A percentile compares a stretch with the other conserved stretches of the same genome.
These are phyloP conservation scores for Caenorhabditis uteleia DNA, from an alignment of 2,888 invertebrate genomes.

Conservation along the genomic window DNA sequence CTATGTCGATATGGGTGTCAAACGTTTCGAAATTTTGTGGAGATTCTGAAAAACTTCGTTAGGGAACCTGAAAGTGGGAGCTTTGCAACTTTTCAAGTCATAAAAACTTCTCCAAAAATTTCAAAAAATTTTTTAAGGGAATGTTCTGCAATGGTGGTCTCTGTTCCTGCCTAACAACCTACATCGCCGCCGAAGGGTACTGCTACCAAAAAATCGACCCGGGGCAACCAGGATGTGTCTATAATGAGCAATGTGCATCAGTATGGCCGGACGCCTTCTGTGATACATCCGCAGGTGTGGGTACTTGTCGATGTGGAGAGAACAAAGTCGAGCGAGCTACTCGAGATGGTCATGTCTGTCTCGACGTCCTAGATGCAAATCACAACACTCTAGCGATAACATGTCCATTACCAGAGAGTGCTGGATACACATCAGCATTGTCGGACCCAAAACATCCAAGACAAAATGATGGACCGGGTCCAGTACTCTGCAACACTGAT, in stretches of 20 bases:
- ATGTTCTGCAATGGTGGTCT: conserved; percentile 62
- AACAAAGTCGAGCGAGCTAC: conserved; percentile 59
- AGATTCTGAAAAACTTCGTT: too few relatives aligned
- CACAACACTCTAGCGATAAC: conserved; percentile 59
- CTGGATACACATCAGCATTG: conserved; percentile 58
- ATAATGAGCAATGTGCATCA: conserved; percentile 58
- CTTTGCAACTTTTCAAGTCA: neutral
- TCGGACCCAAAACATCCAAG: conserved; percentile 59
- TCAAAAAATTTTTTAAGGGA: conserved; percentile 29
- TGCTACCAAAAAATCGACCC: conserved; percentile 63
- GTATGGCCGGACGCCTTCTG: conserved; percentile 64
- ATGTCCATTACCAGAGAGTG: conserved; percentile 61
- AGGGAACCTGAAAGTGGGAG: too few relatives aligned
- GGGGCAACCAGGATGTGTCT: conserved; percentile 59
- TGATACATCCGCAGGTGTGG: conserved; percentile 56
- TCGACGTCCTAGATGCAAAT: conserved; percentile 57
- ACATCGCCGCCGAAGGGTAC: conserved; percentile 57
- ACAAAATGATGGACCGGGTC: conserved; percentile 54
- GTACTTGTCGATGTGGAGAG: conserved; percentile 60
- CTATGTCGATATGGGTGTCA: too few relatives aligned
- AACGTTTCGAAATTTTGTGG: too few relatives aligned
- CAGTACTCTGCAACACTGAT: conserved; percentile 56
- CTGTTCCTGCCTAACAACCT: conserved; percentile 59
- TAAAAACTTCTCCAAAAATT: neutral
- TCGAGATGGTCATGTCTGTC: conserved; percentile 58